Evolutionary conservation across 2,113 vertebrate genomes (phyloP), one percentile per base, ranked within the genome.

Genomic region (Penelope pileata): DNA sequence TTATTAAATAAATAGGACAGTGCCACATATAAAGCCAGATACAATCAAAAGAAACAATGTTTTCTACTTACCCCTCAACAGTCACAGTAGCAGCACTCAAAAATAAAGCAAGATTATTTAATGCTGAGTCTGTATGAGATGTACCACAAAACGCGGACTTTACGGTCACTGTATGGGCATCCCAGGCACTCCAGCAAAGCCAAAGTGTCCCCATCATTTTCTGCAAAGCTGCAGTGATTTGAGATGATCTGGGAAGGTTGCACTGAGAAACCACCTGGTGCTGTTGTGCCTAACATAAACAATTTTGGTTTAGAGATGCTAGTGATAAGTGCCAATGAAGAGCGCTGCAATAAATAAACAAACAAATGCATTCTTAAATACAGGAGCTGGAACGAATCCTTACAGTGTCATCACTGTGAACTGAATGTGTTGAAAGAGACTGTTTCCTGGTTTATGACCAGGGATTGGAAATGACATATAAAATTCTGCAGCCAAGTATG

Each of bases 1-100:
- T 86, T 90, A 60, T 83, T 73, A 87, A 93, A 85, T 58, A 93
- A 93, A 87, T 75, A 79, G 30, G 30, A 45, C 18, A n/a, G 53
- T n/a, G 67, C 62, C 42, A 66, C 54, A 51, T 62, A 54, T 30
- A 24, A 88, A 91, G 64, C 38, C 42, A 83, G 60, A 75, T 51
- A 30, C 34, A 58, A 90, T 69, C 54, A 50, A 83, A 77, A 69
- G 59, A 90, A 94, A 91, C 63, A 0, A 58, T 53, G 59, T 63
- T 74, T 47, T 9, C 42, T 93, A 51, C 86, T 81, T 78, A 86
- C 8, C 29, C 7, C 38, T 80, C 42, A 81, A 80, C 29, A 83
- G 23, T 18, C 23, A 15, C 3, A 3, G 63, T 16, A 63, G 45
- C 27, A 47, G 40, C n/a, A 53, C 38, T 34, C 59, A 81, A 86